Base-by-base conservation (phyloP, 1,140 invertebrate species). In the Melipona quadrifasciata region DNA sequence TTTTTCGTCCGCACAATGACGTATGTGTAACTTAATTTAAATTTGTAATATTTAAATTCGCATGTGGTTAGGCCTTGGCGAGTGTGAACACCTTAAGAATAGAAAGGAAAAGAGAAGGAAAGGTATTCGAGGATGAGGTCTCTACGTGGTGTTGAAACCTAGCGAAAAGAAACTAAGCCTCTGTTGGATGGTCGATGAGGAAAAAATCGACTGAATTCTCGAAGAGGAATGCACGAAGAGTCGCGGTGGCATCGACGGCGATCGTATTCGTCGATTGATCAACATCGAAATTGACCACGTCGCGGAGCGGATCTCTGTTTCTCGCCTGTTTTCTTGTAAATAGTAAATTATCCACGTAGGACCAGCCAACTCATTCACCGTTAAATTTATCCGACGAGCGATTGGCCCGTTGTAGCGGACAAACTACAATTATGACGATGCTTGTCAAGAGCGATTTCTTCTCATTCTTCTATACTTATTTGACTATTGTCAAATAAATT, bases 331-430 rank as follows among this genome's bases (percentile, higher is more conserved):
- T 39, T 64, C 34, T 83, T 90, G 90, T 90, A 90, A 90, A 90
- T 90, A 90, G 75, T 90, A 90, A 90, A 89, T 90, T 90, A 87
- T 90, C 80, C 81, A 55, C 73, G n/a, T 65, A 58, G 71, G 64
- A n/a, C 53, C 73, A 47, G 70, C 58, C 70, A 67, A 72, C 39
- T 84, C 83, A 53, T 53, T 74, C 51, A 70, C 72, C 31, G 55
- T 65, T 75, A 58, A 77, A 89, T 84, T 76, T 84, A 79, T 72
- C 57, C 27, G 55, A 71, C 51, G 68, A 53, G 19, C 10, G 68
- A 82, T 86, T 68, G 10, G 19, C 12, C 53, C 73, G 53, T 84
- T 79, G 82, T 84, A 84, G 82, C 75, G 82, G 53, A 84, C 65
- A 58, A 84, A 84, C 82, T 84, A 72, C 82, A 84, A 79, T 79